Conservation (phyloP, 2,797 vertebrate species). For the Lates japonicus region DNA sequence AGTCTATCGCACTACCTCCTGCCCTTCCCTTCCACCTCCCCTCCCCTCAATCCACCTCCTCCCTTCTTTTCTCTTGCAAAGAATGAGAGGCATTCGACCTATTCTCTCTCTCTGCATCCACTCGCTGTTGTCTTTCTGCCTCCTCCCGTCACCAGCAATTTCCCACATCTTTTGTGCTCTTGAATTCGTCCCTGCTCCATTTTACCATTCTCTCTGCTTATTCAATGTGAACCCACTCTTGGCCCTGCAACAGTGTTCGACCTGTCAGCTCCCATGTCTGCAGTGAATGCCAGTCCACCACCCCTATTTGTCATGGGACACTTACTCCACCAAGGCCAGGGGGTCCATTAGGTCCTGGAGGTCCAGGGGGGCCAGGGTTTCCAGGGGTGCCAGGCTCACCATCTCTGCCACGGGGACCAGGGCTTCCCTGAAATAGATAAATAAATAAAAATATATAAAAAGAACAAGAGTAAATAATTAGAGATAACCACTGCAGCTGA, state of each 20-base stretch:
- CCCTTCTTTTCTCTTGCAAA: constrained; percentile 65
- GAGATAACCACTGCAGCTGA: neutral
- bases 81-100: constrained; percentile 75
- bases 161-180: constrained; percentile 69
- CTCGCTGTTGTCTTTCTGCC: constrained; percentile 57
- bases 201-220: constrained; percentile 45
- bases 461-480: neutral
- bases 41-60: constrained; percentile 40
- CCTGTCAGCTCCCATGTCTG: constrained; percentile 48
- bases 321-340: constrained; percentile 94
- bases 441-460: neutral
- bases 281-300: constrained; percentile 21
- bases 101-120: constrained; percentile 64
- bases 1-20: constrained; percentile 55
- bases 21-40: constrained; percentile 44
- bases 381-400: constrained; percentile 96
- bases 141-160: constrained; percentile 48
- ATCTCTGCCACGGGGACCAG: constrained; percentile 94
- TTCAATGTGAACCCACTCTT: constrained; percentile 42
- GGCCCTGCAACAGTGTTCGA: constrained; percentile 36
- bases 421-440: constrained; percentile 83
- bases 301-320: constrained; percentile 58
- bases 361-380: constrained; percentile 93
- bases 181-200: constrained; percentile 43
- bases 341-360: constrained; percentile 86